These are phyloP conservation scores for Temnothorax nylanderi DNA, from an alignment of 1,140 invertebrate genomes.

Conservation along the genomic window DNA sequence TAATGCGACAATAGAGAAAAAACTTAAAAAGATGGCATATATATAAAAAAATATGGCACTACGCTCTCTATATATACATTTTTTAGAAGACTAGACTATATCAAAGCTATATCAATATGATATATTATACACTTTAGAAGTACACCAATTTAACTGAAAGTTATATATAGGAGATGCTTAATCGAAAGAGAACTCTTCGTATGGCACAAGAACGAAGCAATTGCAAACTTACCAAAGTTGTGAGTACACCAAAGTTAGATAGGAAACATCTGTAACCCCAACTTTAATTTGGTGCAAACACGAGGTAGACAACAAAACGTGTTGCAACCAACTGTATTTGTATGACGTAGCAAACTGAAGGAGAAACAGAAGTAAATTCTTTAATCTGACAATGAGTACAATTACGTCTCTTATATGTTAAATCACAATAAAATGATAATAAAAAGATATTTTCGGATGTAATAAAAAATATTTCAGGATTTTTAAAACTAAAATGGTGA, in stretches of 20 bases:
- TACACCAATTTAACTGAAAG: conserved; percentile 18
- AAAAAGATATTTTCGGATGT: not conserved
- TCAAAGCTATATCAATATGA: not conserved
- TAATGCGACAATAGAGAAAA: not conserved
- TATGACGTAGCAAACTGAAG: not conserved
- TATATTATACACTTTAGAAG: not conserved
- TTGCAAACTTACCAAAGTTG: conserved; percentile 38
- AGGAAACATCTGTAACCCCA: conserved; percentile 53
- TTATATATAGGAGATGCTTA: conserved; percentile 22
- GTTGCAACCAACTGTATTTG: conserved; percentile 7
- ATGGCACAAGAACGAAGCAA: conserved; percentile 35
- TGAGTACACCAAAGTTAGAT: conserved; percentile 45
- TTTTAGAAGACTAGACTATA: not conserved
- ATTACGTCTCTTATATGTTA: not conserved
- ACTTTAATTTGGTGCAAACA: conserved; percentile 50
- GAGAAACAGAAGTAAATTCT: conserved; percentile 1
- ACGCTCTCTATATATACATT: not conserved
- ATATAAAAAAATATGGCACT: not conserved
- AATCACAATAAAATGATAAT: not conserved
- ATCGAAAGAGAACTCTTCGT: conserved; percentile 26
- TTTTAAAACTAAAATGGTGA: not conserved
- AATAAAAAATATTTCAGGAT: not conserved
- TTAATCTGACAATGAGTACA: not conserved
- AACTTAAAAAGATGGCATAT: not conserved
- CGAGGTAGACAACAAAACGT: conserved; percentile 32